These are phyloP conservation scores for Amorpha juglandis DNA, from an alignment of 2,888 invertebrate genomes.

Conservation along the genomic window DNA sequence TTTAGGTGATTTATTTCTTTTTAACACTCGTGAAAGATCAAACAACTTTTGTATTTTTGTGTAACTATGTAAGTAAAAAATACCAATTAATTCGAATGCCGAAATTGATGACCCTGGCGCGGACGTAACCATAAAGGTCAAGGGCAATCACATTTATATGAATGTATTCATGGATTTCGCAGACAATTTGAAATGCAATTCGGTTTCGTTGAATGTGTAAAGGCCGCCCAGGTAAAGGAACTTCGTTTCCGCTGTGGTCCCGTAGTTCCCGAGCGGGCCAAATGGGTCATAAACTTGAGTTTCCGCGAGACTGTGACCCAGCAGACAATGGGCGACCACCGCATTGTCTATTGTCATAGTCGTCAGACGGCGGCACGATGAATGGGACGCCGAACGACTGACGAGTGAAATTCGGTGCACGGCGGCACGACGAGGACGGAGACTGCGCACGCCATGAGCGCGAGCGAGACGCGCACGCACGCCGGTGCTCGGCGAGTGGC, in stretches of 20 bases:
- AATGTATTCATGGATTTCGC: constrained; percentile 6
- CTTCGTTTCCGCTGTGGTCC: constrained; percentile 46
- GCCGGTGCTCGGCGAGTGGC: constrained; percentile 43
- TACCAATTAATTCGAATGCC: neutral
- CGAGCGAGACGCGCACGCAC: constrained; percentile 47
- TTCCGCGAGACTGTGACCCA: constrained; percentile 62
- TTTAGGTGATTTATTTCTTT: neutral
- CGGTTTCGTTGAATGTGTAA: neutral
- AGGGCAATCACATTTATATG: constrained; percentile 12
- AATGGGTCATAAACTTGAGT: constrained; percentile 62
- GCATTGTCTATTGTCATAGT: constrained; percentile 73
- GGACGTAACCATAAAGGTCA: neutral
- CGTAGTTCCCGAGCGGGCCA: constrained; percentile 58
- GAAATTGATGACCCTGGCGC: neutral
- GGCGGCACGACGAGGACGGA: constrained; percentile 54
- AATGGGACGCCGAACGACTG: constrained; percentile 54
- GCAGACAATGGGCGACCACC: constrained; percentile 68
- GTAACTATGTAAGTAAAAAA: neutral
- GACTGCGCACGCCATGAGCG: constrained; percentile 43
- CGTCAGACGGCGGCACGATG: constrained; percentile 64
- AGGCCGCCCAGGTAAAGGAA: constrained; percentile 47
- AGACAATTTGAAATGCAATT: constrained; percentile 22
- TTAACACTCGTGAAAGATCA: neutral
- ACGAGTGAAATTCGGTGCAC: constrained; percentile 70
- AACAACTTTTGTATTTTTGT: neutral